These are phyloP conservation scores for Clunio marinus DNA, from an alignment of 2,888 invertebrate genomes.

Conservation along the genomic window DNA sequence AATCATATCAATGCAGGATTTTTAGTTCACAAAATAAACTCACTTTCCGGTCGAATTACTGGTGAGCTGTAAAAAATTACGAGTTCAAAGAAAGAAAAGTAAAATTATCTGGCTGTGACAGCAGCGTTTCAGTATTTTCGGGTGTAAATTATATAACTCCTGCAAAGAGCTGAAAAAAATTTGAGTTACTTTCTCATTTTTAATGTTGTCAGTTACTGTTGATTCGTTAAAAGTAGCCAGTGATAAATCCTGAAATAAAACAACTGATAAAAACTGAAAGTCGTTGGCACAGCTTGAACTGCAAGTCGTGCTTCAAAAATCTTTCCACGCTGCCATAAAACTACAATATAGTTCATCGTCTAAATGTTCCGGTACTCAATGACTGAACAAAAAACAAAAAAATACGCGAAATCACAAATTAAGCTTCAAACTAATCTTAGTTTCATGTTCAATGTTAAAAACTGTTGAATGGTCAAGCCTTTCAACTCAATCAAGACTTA, in stretches of 20 bases:
- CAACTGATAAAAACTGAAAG: not conserved
- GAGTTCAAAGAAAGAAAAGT: not conserved
- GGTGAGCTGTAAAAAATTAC: not conserved
- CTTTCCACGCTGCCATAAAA: too few relatives aligned
- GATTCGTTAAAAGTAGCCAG: not conserved
- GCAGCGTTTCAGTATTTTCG: not conserved
- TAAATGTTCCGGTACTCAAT: too few relatives aligned
- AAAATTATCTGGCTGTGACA: not conserved
- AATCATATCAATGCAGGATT: not conserved
- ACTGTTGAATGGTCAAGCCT: too few relatives aligned
- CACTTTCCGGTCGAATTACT: not conserved
- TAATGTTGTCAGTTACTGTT: not conserved
- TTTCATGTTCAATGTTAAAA: too few relatives aligned
- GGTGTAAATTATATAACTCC: not conserved
- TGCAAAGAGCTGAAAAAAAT: not conserved
- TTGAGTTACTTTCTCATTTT: slow-evolving; percentile 6
- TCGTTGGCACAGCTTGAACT: not conserved
- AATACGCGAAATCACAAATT: too few relatives aligned
- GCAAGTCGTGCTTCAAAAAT: too few relatives aligned
- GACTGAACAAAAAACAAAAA: too few relatives aligned
- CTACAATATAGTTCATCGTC: too few relatives aligned
- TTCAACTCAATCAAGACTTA: too few relatives aligned
- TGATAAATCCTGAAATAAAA: not conserved
- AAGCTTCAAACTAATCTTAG: too few relatives aligned
- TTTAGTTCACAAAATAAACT: not conserved